Evolutionary conservation across 2,888 invertebrate genomes (phyloP), one percentile per base, ranked within the genome.

Genomic region (Andrena chrysosceles): DNA sequence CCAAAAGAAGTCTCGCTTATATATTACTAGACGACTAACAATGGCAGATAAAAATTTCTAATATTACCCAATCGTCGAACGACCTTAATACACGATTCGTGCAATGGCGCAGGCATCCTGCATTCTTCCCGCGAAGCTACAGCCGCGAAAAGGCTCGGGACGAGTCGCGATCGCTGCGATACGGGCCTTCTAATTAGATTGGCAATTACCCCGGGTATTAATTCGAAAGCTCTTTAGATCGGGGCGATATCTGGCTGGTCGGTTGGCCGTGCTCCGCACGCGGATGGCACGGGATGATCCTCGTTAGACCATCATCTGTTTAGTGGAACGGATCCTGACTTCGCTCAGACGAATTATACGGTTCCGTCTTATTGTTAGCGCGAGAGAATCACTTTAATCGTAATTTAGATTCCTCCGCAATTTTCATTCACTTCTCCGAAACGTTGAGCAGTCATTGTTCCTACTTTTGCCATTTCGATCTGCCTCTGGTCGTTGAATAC

Each of bases 171-270:
- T 70, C 48, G 26, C 23, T 13, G 31, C 66, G 84, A 84, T 85
- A 79, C 77, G 72, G 75, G 71, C 42, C n/a, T 56, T 49, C 70
- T 86, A 88, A 88, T 84, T 87, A 76, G 75, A 68, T 62, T 64
- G 75, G 71, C 74, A 81, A 81, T 84, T 84, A 81, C 35, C 63
- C 62, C 6, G 49, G 42, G 56, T 77, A 82, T 84, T 81, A 84
- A 84, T 84, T 82, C 74, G 77, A 54, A 68, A 75, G 81, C 74
- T 81, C 73, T 70, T 64, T 56, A 75, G 81, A 81, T 84, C 77
- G 42, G 20, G 3, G 20, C 60, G 81, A 81, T 81, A 83, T 52
- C 49, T 42, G n/a, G 6, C 35, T n/a, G 74, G 20, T 56, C 26
- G 20, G 16, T 66, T 35, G 20, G 20, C 3, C 60, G 64, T 42